Percentiles rank a stretch among this genome's conserved stretches.
Conservation (phyloP, 2,888 invertebrate species). For the Amiota communis region DNA sequence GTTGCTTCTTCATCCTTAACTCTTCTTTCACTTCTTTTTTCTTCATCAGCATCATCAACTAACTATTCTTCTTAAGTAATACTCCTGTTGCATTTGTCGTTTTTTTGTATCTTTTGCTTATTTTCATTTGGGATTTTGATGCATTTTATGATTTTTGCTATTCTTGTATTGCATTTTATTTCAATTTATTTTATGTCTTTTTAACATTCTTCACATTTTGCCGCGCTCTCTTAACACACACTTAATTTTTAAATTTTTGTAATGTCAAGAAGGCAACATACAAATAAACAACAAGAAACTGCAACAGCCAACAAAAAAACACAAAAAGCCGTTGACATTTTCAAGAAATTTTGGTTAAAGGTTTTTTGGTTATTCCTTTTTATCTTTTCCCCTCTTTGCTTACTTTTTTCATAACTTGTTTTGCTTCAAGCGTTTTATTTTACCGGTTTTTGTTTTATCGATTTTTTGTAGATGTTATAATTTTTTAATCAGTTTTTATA, state of each 20-base stretch:
- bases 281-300: constrained; percentile 2
- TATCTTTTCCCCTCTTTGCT: not conserved
- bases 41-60: constrained; percentile 39
- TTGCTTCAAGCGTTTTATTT: constrained; percentile 7
- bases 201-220: not conserved
- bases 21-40: not conserved
- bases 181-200: not conserved
- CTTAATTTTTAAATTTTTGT: constrained; percentile 17
- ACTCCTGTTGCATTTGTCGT: constrained; percentile 31
- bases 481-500: not conserved
- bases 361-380: constrained; percentile 3
- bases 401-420: constrained; percentile 27
- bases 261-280: constrained; percentile 4
- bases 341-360: not conserved
- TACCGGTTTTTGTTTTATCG: constrained; percentile 15
- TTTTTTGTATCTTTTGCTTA: constrained; percentile 7
- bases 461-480: not conserved
- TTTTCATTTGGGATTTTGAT: constrained; percentile 34
- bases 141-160: constrained; percentile 46
- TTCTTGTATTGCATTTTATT: constrained; percentile 35
- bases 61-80: constrained; percentile 13
- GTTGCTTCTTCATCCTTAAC: not conserved
- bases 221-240: constrained; percentile 9
- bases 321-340: constrained; percentile 28
- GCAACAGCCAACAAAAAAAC: not conserved